Evolutionary conservation across 2,113 vertebrate genomes (phyloP).

Genomic region (Proteles cristata): DNA sequence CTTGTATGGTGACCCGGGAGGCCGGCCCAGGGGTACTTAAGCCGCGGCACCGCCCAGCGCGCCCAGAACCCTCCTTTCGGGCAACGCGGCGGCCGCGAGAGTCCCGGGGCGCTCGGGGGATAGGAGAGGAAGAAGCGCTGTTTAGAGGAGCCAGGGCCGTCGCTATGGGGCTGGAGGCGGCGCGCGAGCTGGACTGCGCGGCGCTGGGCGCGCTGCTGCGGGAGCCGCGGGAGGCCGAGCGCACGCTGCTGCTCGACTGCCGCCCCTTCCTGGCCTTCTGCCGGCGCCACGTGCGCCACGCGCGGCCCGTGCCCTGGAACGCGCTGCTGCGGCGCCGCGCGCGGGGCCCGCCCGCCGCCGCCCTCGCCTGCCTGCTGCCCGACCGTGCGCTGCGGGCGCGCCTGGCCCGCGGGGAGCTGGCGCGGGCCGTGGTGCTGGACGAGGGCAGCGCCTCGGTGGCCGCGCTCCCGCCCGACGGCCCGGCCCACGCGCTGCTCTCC

Average conservation of each 20-base stretch:
- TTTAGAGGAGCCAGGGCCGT: not conserved
- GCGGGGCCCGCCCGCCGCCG: conserved; percentile 84
- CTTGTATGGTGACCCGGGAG: conserved; percentile 73
- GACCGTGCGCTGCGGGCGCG: conserved; percentile 87
- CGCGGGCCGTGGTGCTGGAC: conserved; percentile 89
- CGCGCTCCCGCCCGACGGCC: conserved; percentile 86
- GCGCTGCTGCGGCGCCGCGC: conserved; percentile 89
- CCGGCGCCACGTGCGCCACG: conserved; percentile 84
- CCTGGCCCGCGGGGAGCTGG: conserved; percentile 86
- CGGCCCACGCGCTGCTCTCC: conserved; percentile 86
- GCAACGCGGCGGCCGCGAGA: not conserved
- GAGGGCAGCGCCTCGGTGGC: conserved; percentile 83
- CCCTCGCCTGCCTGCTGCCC: conserved; percentile 90
- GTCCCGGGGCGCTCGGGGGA: fast-evolving
- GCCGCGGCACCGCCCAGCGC: not conserved
- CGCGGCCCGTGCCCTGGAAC: conserved; percentile 92
- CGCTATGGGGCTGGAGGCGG: conserved; percentile 73
- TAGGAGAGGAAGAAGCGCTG: too few species aligned
- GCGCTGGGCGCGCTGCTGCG: conserved; percentile 87
- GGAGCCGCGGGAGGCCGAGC: conserved; percentile 84
- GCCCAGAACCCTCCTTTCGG: not conserved
- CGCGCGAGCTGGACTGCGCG: conserved; percentile 83
- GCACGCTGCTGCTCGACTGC: conserved; percentile 90
- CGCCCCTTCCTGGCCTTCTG: conserved; percentile 91
- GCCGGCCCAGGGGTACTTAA: conserved; percentile 70